Conservation (phyloP, 1,140 invertebrate genomes). For the Drosophila carrolli region DNA sequence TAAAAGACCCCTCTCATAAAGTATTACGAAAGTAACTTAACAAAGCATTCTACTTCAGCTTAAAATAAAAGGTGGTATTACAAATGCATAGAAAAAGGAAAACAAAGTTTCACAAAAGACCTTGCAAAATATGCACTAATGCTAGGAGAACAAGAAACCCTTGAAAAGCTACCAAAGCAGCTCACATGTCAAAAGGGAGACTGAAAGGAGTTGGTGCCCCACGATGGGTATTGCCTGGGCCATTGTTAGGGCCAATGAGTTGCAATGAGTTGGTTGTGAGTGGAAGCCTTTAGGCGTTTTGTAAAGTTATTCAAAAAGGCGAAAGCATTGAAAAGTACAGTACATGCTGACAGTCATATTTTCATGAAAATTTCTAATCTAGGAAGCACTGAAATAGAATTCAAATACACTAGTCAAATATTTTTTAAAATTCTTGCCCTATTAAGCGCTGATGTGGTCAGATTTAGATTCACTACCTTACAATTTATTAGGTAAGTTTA, state of each 20-base stretch:
- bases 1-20: too few species aligned
- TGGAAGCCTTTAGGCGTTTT: constrained; percentile 14
- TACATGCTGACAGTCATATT: too few species aligned
- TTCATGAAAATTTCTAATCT: too few species aligned
- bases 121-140: constrained; percentile 22
- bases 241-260: constrained; percentile 58
- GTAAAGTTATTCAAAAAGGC: neutral
- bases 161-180: constrained; percentile 36
- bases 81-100: constrained; percentile 44
- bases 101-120: constrained; percentile 40
- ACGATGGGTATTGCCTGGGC: constrained; percentile 16
- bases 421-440: too few species aligned
- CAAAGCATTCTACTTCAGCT: constrained; percentile 6
- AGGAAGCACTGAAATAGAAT: too few species aligned
- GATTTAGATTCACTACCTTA: too few species aligned
- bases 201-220: constrained; percentile 7
- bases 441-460: too few species aligned
- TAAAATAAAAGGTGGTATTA: constrained; percentile 39
- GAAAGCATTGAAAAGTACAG: too few species aligned
- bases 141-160: constrained; percentile 20
- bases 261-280: constrained; percentile 32
- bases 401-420: too few species aligned
- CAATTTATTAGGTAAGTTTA: too few species aligned
- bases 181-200: constrained; percentile 14
- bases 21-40: neutral